phyloP scores from a whole-genome alignment of 2,888 invertebrate genomes.

The Toxonevra muliebris region DNA sequence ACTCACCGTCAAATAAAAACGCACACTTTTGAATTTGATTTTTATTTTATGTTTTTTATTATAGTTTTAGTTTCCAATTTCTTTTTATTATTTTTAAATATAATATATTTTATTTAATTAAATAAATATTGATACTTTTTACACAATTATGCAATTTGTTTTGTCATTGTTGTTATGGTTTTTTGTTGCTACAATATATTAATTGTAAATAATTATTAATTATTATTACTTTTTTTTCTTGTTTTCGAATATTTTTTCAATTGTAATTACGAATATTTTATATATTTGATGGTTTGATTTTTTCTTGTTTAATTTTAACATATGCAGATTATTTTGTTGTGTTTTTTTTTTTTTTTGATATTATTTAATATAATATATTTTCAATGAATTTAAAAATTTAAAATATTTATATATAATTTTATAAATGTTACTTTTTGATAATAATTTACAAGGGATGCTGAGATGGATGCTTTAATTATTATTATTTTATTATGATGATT shows the following conservation, averaged over 20 bases:
- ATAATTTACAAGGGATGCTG: conserved; percentile 35
- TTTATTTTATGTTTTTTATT: conserved; percentile 29
- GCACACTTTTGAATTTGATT: conserved; percentile 30
- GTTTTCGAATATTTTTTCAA: conserved; percentile 31
- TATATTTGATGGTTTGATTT: conserved; percentile 34
- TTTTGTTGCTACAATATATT: conserved; percentile 34
- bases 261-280: conserved; percentile 35
- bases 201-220: conserved; percentile 22
- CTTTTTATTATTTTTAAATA: conserved; percentile 29
- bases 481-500: conserved; percentile 22
- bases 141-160: conserved; percentile 17
- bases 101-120: conserved; percentile 35
- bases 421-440: conserved; percentile 9
- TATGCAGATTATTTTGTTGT: conserved; percentile 18
- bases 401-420: conserved; percentile 6
- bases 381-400: conserved; percentile 29
- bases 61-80: conserved; percentile 34
- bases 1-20: not conserved
- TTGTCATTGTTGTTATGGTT: conserved; percentile 28
- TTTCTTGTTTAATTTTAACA: conserved; percentile 3
- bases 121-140: conserved; percentile 44
- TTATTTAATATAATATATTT: conserved; percentile 19
- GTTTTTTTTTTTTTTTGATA: conserved; percentile 4
- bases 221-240: conserved; percentile 20
- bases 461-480: conserved; percentile 32